phyloP scores from a whole-genome alignment of 1,140 invertebrate genomes.

The Drosophila varians region DNA sequence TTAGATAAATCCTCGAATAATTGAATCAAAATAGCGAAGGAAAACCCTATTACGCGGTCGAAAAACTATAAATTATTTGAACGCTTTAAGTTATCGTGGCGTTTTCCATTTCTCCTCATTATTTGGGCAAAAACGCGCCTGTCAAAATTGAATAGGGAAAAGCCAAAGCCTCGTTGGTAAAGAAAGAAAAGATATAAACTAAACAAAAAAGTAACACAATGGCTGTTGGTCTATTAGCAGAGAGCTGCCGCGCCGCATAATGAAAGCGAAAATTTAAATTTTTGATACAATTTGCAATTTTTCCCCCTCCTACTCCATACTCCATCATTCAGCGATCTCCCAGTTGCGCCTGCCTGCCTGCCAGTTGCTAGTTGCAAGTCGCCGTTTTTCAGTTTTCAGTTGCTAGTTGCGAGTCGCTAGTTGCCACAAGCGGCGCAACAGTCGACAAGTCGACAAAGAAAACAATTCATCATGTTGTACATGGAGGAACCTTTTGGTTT shows the following conservation, averaged over 20 bases:
- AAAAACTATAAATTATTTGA: slow-evolving; percentile 25
- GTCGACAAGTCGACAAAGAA: slow-evolving; percentile 79
- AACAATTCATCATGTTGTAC: slow-evolving; percentile 78
- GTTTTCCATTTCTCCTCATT: slow-evolving; percentile 59
- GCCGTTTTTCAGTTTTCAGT: slow-evolving; percentile 38
- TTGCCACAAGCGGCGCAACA: slow-evolving; percentile 43
- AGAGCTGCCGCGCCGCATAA: slow-evolving; percentile 58
- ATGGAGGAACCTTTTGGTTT: slow-evolving; percentile 72
- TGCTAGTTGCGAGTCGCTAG: slow-evolving; percentile 14
- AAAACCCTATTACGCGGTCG: slow-evolving; percentile 5
- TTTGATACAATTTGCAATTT: slow-evolving; percentile 79
- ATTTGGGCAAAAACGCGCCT: slow-evolving; percentile 73
- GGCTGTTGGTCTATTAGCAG: slow-evolving; percentile 70
- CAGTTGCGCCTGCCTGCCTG: too few species aligned
- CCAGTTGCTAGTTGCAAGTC: slow-evolving; percentile 20
- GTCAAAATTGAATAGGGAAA: slow-evolving; percentile 81
- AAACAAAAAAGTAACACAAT: slow-evolving; percentile 58
- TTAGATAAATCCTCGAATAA: not conserved
- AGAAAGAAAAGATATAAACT: slow-evolving; percentile 21
- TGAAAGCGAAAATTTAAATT: slow-evolving; percentile 81
- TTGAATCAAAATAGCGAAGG: not conserved
- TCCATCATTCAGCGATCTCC: slow-evolving; percentile 44
- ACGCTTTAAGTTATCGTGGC: slow-evolving; percentile 47
- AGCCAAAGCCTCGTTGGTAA: slow-evolving; percentile 24
- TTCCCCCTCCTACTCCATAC: slow-evolving; percentile 39